phyloP scores from a whole-genome alignment of 2,113 vertebrate genomes.

The Phasianus colchicus region DNA sequence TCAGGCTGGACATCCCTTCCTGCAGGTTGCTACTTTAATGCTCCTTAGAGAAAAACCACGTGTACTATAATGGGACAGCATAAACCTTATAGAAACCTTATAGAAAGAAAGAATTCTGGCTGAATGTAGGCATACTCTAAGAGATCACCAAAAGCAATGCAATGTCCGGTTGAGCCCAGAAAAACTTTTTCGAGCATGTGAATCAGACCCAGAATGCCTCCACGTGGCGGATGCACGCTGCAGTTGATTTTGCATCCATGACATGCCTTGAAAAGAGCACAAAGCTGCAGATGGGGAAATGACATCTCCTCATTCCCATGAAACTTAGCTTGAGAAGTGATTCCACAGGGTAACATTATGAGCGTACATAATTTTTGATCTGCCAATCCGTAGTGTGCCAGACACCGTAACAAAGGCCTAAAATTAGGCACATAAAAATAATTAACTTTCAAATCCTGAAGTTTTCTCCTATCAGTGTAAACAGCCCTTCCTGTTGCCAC shows the following conservation, averaged over 20 bases:
- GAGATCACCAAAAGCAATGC: neutral
- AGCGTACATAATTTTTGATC: constrained; percentile 11
- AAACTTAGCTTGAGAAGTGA: neutral
- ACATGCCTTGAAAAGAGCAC: neutral
- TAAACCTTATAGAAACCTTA: neutral
- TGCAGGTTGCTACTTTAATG: neutral
- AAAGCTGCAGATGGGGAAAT: neutral
- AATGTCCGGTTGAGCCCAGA: neutral
- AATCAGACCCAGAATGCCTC: neutral
- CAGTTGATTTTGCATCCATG: neutral
- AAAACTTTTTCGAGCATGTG: neutral
- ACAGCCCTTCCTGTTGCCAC: neutral
- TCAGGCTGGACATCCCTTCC: neutral
- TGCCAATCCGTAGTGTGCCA: neutral
- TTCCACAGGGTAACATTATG: neutral
- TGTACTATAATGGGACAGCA: neutral
- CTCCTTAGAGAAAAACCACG: neutral
- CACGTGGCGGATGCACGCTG: neutral
- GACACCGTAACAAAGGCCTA: neutral
- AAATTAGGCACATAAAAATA: constrained; percentile 10
- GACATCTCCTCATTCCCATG: neutral
- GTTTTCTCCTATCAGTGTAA: neutral
- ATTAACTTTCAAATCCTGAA: neutral
- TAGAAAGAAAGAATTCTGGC: neutral
- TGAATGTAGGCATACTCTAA: neutral